A percentile compares a stretch with the other conserved stretches of the same genome.
These are phyloP conservation scores for Sebastes matsubarae DNA, from an alignment of 2,797 vertebrate species.

Conservation along the genomic window DNA sequence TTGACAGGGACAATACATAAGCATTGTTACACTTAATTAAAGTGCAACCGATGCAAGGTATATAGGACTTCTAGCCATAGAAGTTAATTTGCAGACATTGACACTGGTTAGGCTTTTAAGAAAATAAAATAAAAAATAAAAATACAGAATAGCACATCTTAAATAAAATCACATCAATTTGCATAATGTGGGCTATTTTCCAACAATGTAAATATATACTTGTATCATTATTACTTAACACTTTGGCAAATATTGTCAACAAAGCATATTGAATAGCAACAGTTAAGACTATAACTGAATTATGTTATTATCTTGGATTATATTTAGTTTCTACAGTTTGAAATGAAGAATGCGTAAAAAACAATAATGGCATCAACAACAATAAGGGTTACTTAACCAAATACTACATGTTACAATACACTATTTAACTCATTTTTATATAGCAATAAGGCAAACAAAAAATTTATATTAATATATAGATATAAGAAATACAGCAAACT, in stretches of 20 bases:
- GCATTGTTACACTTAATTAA: too few species aligned
- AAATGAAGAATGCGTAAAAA: not conserved
- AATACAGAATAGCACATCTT: too few species aligned
- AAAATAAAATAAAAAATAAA: too few species aligned
- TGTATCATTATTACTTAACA: too few species aligned
- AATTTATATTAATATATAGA: not conserved
- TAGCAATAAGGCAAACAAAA: not conserved
- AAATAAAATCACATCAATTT: too few species aligned
- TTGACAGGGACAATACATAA: too few species aligned
- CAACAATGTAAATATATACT: not conserved
- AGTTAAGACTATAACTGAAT: not conserved
- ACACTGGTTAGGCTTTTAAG: fast-evolving
- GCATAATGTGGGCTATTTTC: not conserved
- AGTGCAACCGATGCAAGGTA: too few species aligned
- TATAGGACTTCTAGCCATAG: too few species aligned
- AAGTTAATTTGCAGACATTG: fast-evolving
- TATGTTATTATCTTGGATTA: not conserved
- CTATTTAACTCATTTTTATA: fast-evolving
- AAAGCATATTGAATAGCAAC: not conserved
- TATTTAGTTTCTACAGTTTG: not conserved
- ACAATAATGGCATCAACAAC: not conserved
- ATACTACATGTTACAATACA: not conserved
- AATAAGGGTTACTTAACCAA: not conserved
- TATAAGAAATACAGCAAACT: not conserved
- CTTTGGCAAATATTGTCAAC: too few species aligned